phyloP scores from a whole-genome alignment of 53 echinoderm and acorn worm genomes.

The Crossaster papposus region DNA sequence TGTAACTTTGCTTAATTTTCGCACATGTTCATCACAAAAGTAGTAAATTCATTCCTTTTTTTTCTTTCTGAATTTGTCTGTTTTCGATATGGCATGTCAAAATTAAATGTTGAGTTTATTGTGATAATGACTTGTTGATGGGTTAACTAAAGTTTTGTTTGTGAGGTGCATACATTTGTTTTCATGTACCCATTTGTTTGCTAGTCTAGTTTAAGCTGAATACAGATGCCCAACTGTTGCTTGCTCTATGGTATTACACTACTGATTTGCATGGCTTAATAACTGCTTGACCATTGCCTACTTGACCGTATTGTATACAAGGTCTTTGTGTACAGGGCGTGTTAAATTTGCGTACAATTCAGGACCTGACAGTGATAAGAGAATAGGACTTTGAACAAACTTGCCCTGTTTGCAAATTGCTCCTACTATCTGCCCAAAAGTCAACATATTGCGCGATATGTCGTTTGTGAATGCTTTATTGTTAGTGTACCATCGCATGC shows the following conservation, averaged over 20 bases:
- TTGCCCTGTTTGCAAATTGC: not conserved
- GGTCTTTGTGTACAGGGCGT: not conserved
- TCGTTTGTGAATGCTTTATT: not conserved
- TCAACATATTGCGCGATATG: not conserved
- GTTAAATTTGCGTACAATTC: not conserved
- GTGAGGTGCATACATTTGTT: not conserved
- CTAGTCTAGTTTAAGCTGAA: not conserved
- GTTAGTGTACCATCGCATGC: constrained; percentile 11
- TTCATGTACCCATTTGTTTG: not conserved
- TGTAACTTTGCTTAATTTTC: too few species aligned
- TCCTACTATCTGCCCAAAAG: not conserved
- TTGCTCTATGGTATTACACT: too few species aligned
- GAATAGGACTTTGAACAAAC: not conserved
- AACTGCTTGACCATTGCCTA: too few species aligned
- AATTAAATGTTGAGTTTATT: not conserved
- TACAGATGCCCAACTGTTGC: not conserved
- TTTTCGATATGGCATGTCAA: too few species aligned
- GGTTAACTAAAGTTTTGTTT: not conserved
- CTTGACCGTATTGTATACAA: not conserved
- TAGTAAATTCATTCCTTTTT: too few species aligned
- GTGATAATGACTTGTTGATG: not conserved
- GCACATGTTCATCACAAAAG: too few species aligned
- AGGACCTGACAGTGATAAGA: not conserved
- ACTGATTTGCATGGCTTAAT: too few species aligned
- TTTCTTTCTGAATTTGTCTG: too few species aligned